Base-by-base conservation (phyloP, 2,113 vertebrate species). In the Nesogale talazaci region DNA sequence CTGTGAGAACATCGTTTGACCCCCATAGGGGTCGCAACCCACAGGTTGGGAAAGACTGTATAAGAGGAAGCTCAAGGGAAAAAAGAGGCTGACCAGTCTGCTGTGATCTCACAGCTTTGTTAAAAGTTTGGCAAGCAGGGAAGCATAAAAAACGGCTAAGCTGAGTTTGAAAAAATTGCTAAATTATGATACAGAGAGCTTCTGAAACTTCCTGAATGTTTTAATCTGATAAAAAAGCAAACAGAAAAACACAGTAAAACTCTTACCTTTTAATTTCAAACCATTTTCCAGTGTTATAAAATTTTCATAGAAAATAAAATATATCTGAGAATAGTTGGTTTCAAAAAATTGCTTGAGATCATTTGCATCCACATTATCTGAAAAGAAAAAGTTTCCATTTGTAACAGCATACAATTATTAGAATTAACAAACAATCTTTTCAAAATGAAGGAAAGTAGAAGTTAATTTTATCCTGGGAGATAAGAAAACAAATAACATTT, bases 231-330 rank as follows among this genome's bases (percentile, higher is more conserved):
- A 10, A 34, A 76, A 83, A 57, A 27, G 6, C 15, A 59, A 52
- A 75, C n/a, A 90, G 36, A 25, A 2, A 29, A 29, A 77, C 40
- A 56, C 63, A 88, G 0, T 83, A 89, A n/a, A 81, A 90, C 91
- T 17, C 98, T 98, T 95, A 99, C 99, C 99, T 99, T 99, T 99
- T 98, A 99, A 99, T 97, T 99, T 99, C 98, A 99, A 98, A 98
- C 98, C 99, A 96, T 98, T 99, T 99, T 99, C 99, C 99, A 99
- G 99, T 99, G 99, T 99, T 98, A 99, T 96, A 98, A 99, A 99
- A 98, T 99, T 99, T 99, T 99, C 99, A 98, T 99, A 99, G 98
- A 99, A 99, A 98, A 99, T 98, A 98, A 99, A 99, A 99, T 99
- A 99, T 98, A 99, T 99, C 95, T 99, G 99, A 97, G 99, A 99